These are phyloP conservation scores for Coregonus clupeaformis DNA, from an alignment of 2,113 vertebrate genomes.

Conservation along the genomic window DNA sequence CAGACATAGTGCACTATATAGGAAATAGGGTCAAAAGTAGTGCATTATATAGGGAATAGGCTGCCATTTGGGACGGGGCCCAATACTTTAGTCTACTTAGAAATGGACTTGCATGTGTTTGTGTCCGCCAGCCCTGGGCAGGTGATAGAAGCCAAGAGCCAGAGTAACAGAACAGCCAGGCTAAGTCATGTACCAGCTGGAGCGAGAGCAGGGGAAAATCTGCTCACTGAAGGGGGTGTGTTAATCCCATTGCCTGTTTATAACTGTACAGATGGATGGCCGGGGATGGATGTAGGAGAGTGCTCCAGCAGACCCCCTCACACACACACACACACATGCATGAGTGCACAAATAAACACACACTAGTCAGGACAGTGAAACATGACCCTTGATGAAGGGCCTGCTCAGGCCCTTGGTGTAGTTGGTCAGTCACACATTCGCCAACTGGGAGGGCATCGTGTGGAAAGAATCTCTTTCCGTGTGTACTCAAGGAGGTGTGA, in stretches of 20 bases:
- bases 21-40: too few species aligned
- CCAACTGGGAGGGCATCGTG: not conserved
- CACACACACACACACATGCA: too few species aligned
- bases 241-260: not conserved
- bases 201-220: not conserved
- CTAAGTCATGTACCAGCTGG: not conserved
- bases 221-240: not conserved
- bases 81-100: not conserved
- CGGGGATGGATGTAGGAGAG: not conserved
- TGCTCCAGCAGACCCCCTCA: not conserved
- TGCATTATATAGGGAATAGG: too few species aligned
- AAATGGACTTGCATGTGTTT: not conserved
- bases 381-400: not conserved
- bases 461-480: conserved; percentile 3
- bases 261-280: not conserved
- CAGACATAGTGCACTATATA: too few species aligned
- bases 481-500: conserved; percentile 4
- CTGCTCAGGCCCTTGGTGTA: not conserved
- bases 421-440: not conserved
- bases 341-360: not conserved
- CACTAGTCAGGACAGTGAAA: not conserved
- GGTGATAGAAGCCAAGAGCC: not conserved
- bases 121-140: not conserved
- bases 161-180: not conserved
- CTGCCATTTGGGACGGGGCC: too few species aligned